phyloP scores from a whole-genome alignment of 1,140 invertebrate species.

The Halictus rubicundus region DNA sequence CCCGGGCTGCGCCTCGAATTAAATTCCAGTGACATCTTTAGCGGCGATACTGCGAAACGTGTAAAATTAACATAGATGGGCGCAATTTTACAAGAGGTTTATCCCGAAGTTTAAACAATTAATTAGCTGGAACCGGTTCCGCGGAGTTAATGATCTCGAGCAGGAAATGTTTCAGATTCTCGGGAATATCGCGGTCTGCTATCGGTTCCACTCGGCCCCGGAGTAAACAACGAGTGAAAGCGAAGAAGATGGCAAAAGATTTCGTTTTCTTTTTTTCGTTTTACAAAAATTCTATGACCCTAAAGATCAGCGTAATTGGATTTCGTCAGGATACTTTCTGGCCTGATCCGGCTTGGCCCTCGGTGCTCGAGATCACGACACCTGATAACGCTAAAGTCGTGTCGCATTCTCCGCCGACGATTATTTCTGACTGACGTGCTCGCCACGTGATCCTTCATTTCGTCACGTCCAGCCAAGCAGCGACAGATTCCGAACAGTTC shows the following conservation, averaged over 20 bases:
- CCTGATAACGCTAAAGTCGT: slow-evolving; percentile 28
- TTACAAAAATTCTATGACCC: slow-evolving; percentile 29
- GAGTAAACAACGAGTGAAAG: slow-evolving; percentile 14
- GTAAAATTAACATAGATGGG: not conserved
- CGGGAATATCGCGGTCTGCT: not conserved
- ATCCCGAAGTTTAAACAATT: too few relatives aligned
- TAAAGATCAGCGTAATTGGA: slow-evolving; percentile 28
- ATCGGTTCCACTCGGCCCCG: not conserved
- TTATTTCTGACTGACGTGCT: slow-evolving; percentile 16
- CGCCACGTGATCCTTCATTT: not conserved
- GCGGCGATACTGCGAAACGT: not conserved
- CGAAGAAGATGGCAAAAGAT: not conserved
- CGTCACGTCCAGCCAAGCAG: not conserved
- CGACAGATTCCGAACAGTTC: not conserved
- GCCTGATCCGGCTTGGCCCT: not conserved
- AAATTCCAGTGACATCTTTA: not conserved
- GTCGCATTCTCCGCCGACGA: slow-evolving; percentile 4
- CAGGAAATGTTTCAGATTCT: not conserved
- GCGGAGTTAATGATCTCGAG: not conserved
- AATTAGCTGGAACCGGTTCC: too few relatives aligned
- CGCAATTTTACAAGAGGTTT: too few relatives aligned
- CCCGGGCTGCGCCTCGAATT: not conserved
- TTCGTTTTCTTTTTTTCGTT: not conserved
- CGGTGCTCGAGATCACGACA: slow-evolving; percentile 1
- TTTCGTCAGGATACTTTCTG: slow-evolving; percentile 8